Base-by-base conservation (phyloP, 2,888 invertebrate species). In the Orgyia antiqua region DNA sequence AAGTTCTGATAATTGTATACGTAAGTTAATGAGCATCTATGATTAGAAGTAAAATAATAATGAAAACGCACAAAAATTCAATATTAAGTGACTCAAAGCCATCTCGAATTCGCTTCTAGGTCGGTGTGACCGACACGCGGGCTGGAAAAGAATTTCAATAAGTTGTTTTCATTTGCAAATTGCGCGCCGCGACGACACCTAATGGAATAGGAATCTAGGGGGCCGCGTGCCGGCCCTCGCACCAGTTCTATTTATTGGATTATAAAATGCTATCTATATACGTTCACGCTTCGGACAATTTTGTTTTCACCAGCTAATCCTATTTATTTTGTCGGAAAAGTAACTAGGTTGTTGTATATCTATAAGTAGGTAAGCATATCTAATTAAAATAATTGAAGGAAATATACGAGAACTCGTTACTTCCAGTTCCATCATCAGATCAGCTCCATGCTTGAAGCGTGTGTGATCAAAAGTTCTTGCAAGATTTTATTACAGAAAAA, bases 81-180 rank as follows among this genome's bases (percentile, higher is more conserved):
- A n/a, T n/a, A n/a, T n/a, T n/a, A n/a, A n/a, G n/a, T n/a, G n/a
- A n/a, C n/a, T n/a, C n/a, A n/a, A n/a, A n/a, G n/a, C n/a, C n/a
- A n/a, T n/a, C 56, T 68, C 51, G 54, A 73, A 72, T 70, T 59
- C 59, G 59, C 62, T 59, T 60, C 57, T 56, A 38, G 52, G 49
- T 51, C 45, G 46, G 52, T 45, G 56, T 58, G 54, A 50, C 37
- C 51, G 55, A 55, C 63, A 61, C 60, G 67, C 68, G 63, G 59
- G 59, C 66, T 66, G 71, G 60, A 65, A 69, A 82, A 77, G 83
- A 84, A 86, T 84, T 86, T 83, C 84, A 84, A 83, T 84, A 84
- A 84, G 82, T 86, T 83, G 82, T 83, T 80, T 83, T 83, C 82
- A 83, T 86, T 86, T 80, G 82, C 83, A 83, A 84, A 86, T 83